phyloP scores from a whole-genome alignment of 1,140 invertebrate genomes.

The Drosophila nigromelanica region DNA sequence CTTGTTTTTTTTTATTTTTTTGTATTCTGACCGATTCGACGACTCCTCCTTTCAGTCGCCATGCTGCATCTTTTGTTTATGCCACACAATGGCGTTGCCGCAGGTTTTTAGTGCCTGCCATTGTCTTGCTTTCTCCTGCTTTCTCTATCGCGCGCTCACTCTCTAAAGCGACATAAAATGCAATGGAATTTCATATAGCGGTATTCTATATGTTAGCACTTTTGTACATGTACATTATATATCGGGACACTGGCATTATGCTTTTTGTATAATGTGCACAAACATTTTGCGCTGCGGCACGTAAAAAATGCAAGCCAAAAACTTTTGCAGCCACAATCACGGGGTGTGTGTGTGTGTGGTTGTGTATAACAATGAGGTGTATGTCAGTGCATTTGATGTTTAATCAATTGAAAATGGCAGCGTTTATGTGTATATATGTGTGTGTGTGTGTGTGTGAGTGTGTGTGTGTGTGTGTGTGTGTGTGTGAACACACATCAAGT shows the following conservation, averaged over 20 bases:
- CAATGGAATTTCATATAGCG: constrained; percentile 77
- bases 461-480: constrained; percentile 11
- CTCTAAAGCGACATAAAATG: constrained; percentile 65
- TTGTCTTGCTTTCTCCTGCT: constrained; percentile 41
- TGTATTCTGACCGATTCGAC: constrained; percentile 66
- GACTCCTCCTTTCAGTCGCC: constrained; percentile 31
- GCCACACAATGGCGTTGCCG: constrained; percentile 74
- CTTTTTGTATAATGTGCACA: constrained; percentile 69
- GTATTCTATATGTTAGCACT: constrained; percentile 25
- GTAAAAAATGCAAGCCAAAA: constrained; percentile 71
- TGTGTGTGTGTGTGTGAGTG: constrained; percentile 34
- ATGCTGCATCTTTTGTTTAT: constrained; percentile 79
- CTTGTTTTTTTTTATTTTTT: constrained; percentile 16
- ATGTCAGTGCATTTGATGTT: constrained; percentile 60
- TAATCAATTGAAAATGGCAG: constrained; percentile 74
- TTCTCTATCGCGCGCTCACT: neutral
- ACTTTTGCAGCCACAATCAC: constrained; percentile 18
- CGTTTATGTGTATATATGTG: neutral
- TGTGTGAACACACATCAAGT: constrained; percentile 20
- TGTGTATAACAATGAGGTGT: constrained; percentile 35
- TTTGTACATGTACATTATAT: constrained; percentile 37
- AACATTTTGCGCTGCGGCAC: constrained; percentile 74
- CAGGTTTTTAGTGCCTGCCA: constrained; percentile 75
- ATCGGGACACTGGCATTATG: constrained; percentile 63
- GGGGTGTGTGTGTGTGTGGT: constrained; percentile 39